These are phyloP conservation scores for Smutsia gigantea DNA, from an alignment of 2,797 vertebrate species.

Conservation along the genomic window DNA sequence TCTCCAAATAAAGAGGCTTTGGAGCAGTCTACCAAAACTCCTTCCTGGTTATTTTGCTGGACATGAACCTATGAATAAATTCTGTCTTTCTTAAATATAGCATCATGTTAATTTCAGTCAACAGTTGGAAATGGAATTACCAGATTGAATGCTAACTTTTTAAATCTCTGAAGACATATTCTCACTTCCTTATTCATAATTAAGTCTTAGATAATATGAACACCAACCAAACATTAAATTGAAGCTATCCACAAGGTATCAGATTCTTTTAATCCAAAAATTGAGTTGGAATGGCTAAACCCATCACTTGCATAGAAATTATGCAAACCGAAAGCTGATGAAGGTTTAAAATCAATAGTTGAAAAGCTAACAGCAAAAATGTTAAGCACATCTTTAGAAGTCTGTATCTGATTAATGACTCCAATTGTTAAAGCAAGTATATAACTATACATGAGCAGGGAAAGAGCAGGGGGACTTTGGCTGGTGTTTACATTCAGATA, in stretches of 20 bases:
- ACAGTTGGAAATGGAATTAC: neutral
- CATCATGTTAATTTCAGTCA: too few species aligned
- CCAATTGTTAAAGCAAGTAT: too few species aligned
- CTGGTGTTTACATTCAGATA: too few species aligned
- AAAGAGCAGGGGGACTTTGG: too few species aligned
- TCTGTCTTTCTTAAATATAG: too few species aligned
- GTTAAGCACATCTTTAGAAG: neutral
- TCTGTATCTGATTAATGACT: neutral
- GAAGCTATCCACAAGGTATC: neutral
- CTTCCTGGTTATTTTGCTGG: too few species aligned
- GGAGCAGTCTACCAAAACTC: too few species aligned
- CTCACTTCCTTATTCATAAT: neutral
- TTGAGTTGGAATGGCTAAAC: neutral
- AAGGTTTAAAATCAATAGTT: neutral
- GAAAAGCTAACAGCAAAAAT: neutral
- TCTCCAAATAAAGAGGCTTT: too few species aligned
- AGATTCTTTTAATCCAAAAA: neutral
- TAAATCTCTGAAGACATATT: neutral
- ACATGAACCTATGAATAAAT: too few species aligned
- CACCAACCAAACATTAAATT: neutral
- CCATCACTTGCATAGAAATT: neutral
- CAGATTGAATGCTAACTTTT: neutral
- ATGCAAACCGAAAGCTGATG: neutral
- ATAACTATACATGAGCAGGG: too few species aligned
- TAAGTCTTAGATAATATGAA: neutral